Evolutionary conservation across 1,140 invertebrate genomes (phyloP).

Genomic region (Papilio polytes): DNA sequence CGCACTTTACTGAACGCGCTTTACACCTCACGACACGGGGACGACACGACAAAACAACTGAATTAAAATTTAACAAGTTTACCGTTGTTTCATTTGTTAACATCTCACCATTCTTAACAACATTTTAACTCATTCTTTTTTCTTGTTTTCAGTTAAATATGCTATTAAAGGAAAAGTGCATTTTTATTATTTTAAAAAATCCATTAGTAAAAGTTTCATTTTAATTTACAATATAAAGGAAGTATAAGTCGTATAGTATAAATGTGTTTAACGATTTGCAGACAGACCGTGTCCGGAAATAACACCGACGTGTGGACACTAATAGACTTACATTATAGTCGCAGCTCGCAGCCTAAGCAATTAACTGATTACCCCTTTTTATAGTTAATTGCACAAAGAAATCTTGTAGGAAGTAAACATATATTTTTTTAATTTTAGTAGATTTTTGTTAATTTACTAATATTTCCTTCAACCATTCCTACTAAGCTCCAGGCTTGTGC

Average conservation of each 20-base stretch:
- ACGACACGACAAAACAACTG: not conserved
- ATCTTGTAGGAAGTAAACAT: not conserved
- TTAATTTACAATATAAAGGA: no score
- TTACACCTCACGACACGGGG: not conserved
- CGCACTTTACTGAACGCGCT: not conserved
- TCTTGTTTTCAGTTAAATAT: no score
- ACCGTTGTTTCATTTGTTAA: no score
- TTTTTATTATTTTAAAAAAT: no score
- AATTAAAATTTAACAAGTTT: not conserved
- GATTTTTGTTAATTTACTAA: no score
- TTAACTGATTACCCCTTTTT: not conserved
- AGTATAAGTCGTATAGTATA: constrained; percentile 11
- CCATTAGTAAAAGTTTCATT: no score
- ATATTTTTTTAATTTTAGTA: no score
- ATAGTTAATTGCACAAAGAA: not conserved
- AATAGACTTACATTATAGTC: constrained; percentile 2
- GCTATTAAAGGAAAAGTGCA: no score
- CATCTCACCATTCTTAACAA: no score
- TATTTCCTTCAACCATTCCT: no score
- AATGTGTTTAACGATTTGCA: not conserved
- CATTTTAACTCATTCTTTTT: no score
- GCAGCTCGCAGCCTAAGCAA: not conserved
- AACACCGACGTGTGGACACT: not conserved
- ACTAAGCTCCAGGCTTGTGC: no score
- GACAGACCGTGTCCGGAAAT: constrained; percentile 30